Evolutionary conservation across 2,888 invertebrate species (phyloP), one percentile per base, ranked within the genome.

Genomic region (Unio pictorum): DNA sequence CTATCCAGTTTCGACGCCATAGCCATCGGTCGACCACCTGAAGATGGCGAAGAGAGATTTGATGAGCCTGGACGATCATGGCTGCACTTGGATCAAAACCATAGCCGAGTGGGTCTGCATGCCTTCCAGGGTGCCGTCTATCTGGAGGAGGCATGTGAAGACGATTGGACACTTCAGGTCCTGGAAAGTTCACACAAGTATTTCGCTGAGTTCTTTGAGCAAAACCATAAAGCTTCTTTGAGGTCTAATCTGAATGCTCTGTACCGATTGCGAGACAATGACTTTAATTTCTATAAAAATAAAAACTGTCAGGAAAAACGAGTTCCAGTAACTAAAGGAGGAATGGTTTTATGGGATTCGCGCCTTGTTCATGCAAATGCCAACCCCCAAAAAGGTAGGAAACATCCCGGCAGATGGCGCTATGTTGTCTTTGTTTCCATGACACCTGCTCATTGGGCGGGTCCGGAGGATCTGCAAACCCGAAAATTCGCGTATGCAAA

Each of bases 341-440:
- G 85, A 6, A 81, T 87, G 75, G 79, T 86, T 7, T 69, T 87
- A 17, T 87, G 87, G 87, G 87, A 87, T 62, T 86, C 87, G 0
- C 72, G 87, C 61, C 76, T 82, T 7, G 77, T 86, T 8, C 87
- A 87, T 66, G 87, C 86, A 8, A 86, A 86, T 62, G 83, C 84
- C n/a, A 72, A 80, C 15, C 86, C 87, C 11, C 34, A 73, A 8
- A 59, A 73, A 61, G 81, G 80, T 3, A 77, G 87, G 7, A 65
- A 77, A 45, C 69, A 84, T 67, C 73, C 79, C 54, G 82, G 78
- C 17, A 77, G 86, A 60, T 87, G 86, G 86, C 81, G 86, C 23
- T 86, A 71, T 65, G 82, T 82, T 62, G 79, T 81, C 1, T 85
- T 86, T 63, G 84, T 84, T 11, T 86, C 83, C 71, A 86, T 86